Evolutionary conservation across 2,888 invertebrate genomes (phyloP), one percentile per base, ranked within the genome.

Genomic region (Thecophora atra): DNA sequence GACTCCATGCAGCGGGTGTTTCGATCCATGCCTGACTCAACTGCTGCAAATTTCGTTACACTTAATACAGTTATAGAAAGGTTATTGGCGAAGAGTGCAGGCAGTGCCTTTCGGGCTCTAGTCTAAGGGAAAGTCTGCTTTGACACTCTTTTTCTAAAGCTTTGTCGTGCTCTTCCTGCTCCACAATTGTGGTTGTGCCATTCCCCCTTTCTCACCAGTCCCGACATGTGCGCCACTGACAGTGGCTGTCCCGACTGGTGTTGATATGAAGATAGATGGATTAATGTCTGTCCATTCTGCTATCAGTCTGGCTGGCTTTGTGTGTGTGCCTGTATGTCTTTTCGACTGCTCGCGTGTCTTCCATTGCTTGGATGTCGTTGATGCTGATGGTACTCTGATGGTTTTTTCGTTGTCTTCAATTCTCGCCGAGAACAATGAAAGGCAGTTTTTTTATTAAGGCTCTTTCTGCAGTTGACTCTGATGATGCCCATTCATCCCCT

Each of bases 31-130:
- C 37, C 64, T 68, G 63, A 73, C 66, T 72, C 63, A 72, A 72
- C 72, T 65, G 75, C 72, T 65, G 73, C 72, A 73, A 75, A 75
- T 75, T 73, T 73, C 72, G 71, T 73, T 73, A 72, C 51, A 73
- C 63, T 73, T 73, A 75, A 75, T 75, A 69, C 68, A 75, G 72
- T 75, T 73, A 75, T 67, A 69, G 64, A 65, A 73, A 72, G 70
- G 71, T 72, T 72, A 70, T 21, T 21, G 54, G 8, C 54, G 54
- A 64, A 56, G 51, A 28, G 17, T 42, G 37, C 42, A 54, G 58
- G 58, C 37, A 19, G 13, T 54, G 37, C 42, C 64, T 37, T 37
- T 11, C 11, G 11, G 7, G 6, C 37, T 37, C 37, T 37, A 37
- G 6, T 2, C 37, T 37, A 37, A 37, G 11, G 37, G 7, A 37